These are phyloP conservation scores for Plodia interpunctella DNA, from an alignment of 1,140 invertebrate species.

Conservation along the genomic window DNA sequence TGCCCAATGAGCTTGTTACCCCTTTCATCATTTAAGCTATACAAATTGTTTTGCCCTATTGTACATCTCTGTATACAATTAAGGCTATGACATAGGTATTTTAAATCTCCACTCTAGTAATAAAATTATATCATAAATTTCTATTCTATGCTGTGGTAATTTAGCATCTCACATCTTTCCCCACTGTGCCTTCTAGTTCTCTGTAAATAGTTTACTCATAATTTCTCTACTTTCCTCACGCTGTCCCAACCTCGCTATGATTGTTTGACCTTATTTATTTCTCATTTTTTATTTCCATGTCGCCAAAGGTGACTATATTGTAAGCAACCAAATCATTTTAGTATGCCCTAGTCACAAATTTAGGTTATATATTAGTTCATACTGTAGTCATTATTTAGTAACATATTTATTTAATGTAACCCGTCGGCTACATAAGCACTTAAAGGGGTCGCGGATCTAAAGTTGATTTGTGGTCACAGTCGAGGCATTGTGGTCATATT, in stretches of 20 bases:
- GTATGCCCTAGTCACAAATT: background rate
- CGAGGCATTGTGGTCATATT: background rate
- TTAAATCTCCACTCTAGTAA: constrained; percentile 19
- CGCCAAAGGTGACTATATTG: constrained; percentile 24
- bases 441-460: constrained; percentile 14
- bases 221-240: constrained; percentile 14
- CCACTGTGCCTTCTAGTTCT: constrained; percentile 71
- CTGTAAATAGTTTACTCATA: constrained; percentile 49
- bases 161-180: constrained; percentile 38
- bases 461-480: background rate
- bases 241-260: background rate
- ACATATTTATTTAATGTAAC: background rate
- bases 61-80: constrained; percentile 17
- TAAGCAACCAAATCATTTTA: background rate
- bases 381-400: background rate
- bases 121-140: constrained; percentile 16
- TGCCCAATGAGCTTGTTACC: constrained; percentile 19
- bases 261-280: too few relatives aligned
- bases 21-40: constrained; percentile 26
- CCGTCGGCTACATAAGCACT: constrained; percentile 4
- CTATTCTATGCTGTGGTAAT: constrained; percentile 18
- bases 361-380: background rate
- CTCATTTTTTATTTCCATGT: background rate
- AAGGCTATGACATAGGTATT: constrained; percentile 17
- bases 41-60: constrained; percentile 16